These are phyloP conservation scores for Aphaenogaster ashmeadi DNA, from an alignment of 1,140 invertebrate genomes.

Conservation along the genomic window DNA sequence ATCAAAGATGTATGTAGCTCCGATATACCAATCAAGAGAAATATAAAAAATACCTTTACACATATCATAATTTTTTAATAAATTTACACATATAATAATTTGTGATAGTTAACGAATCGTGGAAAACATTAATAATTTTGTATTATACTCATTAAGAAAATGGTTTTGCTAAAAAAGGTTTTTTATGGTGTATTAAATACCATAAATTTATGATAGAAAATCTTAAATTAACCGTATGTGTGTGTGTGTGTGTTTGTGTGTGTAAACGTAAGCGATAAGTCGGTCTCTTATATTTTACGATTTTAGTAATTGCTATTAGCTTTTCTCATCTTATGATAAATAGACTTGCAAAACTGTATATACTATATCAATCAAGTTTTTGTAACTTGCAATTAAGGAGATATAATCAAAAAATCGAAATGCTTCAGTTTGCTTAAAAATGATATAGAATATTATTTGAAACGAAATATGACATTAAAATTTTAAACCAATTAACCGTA, in stretches of 20 bases:
- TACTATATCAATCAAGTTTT: background rate
- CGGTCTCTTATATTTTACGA: slow-evolving; percentile 35
- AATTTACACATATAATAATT: background rate
- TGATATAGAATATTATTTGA: too few species aligned
- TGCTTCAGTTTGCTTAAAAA: too few species aligned
- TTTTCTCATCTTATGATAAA: slow-evolving; percentile 8
- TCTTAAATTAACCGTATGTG: slow-evolving; percentile 29
- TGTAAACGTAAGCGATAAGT: slow-evolving; percentile 11
- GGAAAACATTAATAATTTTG: slow-evolving; percentile 39
- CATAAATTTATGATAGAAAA: slow-evolving; percentile 13
- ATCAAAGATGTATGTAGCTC: background rate
- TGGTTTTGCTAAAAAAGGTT: slow-evolving; percentile 36
- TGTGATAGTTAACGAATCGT: slow-evolving; percentile 29
- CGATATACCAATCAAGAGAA: background rate
- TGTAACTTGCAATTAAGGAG: background rate
- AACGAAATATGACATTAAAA: too few species aligned
- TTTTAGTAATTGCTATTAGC: slow-evolving; percentile 62
- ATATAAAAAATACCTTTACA: too few species aligned
- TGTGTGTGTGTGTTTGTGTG: too few species aligned
- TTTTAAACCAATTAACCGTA: too few species aligned
- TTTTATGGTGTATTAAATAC: slow-evolving; percentile 1
- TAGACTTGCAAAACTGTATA: background rate
- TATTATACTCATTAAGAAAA: slow-evolving; percentile 19
- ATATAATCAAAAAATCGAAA: background rate
- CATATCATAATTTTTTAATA: background rate